phyloP scores from a whole-genome alignment of 1,140 invertebrate species.

The Zeugodacus cucurbitae region DNA sequence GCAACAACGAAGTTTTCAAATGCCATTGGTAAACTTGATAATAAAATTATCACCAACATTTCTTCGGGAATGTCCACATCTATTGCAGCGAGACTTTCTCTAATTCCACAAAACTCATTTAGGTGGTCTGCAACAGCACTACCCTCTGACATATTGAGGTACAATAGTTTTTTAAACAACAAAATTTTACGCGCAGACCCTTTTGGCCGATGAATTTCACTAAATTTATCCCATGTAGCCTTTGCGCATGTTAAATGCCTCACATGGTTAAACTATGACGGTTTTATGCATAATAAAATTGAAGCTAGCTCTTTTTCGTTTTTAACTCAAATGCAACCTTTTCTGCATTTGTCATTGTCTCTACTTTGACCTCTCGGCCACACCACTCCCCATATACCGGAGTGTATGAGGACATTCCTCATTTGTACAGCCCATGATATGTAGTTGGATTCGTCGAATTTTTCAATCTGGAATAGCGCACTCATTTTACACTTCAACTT shows the following conservation, averaged over 20 bases:
- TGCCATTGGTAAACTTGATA: too few species aligned
- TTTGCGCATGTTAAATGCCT: not conserved
- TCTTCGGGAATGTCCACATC: slow-evolving; percentile 1
- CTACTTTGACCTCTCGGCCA: not conserved
- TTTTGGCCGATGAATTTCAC: slow-evolving; percentile 16
- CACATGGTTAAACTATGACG: not conserved
- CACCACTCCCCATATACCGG: not conserved
- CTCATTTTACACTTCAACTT: too few species aligned
- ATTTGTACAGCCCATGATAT: not conserved
- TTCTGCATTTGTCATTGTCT: not conserved
- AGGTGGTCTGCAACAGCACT: not conserved
- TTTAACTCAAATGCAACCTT: too few species aligned
- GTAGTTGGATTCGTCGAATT: not conserved
- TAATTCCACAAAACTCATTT: not conserved
- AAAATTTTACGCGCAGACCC: slow-evolving; percentile 13
- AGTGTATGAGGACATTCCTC: not conserved
- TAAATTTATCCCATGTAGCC: not conserved
- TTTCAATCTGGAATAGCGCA: not conserved
- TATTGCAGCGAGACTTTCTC: not conserved
- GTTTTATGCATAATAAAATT: slow-evolving; percentile 4
- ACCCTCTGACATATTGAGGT: not conserved
- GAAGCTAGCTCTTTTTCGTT: too few species aligned
- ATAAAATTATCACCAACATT: slow-evolving; percentile 36
- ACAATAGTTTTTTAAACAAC: slow-evolving; percentile 20
- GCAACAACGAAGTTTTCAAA: too few species aligned